Evolutionary conservation across 2,888 invertebrate genomes (phyloP).

Genomic region (Heliconius hortense): DNA sequence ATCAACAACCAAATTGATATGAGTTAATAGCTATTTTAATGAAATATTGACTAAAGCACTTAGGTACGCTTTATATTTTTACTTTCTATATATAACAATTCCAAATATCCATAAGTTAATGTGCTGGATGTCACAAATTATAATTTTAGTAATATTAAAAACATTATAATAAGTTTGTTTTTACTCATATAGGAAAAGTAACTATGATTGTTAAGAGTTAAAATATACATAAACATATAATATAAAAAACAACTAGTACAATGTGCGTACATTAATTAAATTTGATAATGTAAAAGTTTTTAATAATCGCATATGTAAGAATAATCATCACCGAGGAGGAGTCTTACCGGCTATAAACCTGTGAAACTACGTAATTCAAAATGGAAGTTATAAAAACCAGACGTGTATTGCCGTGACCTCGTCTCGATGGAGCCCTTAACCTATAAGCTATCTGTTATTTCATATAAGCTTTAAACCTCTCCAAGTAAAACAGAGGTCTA

Average conservation of each 20-base stretch:
- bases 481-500: slow-evolving; percentile 10
- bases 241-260: too few relatives aligned
- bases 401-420: slow-evolving; percentile 35
- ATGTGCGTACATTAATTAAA: not conserved
- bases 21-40: not conserved
- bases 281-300: not conserved
- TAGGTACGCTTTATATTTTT: not conserved
- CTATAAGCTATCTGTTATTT: slow-evolving; percentile 22
- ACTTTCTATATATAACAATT: not conserved
- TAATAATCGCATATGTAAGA: not conserved
- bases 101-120: too few relatives aligned
- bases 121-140: not conserved
- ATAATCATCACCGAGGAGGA: not conserved
- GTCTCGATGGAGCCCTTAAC: slow-evolving; percentile 37
- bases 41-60: not conserved
- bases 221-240: too few relatives aligned
- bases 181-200: not conserved
- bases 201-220: not conserved
- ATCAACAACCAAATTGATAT: too few relatives aligned
- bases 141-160: not conserved
- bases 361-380: slow-evolving; percentile 14
- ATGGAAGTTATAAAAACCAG: slow-evolving; percentile 27
- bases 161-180: not conserved
- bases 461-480: slow-evolving; percentile 3
- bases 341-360: not conserved